Conservation (phyloP, 2,113 vertebrate species). For the Pyxicephalus adspersus region DNA sequence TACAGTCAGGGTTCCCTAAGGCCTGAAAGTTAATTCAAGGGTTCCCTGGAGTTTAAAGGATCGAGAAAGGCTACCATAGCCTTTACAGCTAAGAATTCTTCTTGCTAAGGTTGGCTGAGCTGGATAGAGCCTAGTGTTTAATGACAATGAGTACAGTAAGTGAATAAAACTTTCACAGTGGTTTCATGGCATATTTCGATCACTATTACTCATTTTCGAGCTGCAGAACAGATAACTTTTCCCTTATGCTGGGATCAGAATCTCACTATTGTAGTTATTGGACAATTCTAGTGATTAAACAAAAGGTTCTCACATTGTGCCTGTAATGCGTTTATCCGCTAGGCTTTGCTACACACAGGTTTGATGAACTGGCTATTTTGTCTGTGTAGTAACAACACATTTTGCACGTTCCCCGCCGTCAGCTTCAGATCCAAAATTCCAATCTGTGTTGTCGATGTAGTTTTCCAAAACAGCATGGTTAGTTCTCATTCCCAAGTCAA, state of each 20-base stretch:
- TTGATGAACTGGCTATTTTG: neutral
- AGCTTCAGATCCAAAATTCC: slow-evolving; percentile 14
- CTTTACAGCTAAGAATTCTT: too few species aligned
- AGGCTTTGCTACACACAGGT: neutral
- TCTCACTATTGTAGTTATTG: neutral
- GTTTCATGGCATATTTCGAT: too few species aligned
- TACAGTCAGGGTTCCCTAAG: too few species aligned
- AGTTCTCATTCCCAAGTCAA: neutral
- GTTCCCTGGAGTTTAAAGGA: too few species aligned
- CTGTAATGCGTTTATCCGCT: neutral
- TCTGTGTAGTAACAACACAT: neutral
- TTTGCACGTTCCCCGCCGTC: neutral
- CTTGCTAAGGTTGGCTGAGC: too few species aligned
- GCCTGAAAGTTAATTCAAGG: too few species aligned
- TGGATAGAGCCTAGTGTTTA: too few species aligned
- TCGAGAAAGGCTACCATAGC: too few species aligned
- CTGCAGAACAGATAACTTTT: too few species aligned
- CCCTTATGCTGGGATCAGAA: neutral
- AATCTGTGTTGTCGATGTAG: neutral
- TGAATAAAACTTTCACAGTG: too few species aligned
- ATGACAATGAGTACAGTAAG: too few species aligned
- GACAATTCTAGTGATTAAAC: neutral
- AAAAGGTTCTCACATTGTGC: neutral
- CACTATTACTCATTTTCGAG: too few species aligned
- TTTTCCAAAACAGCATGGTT: slow-evolving; percentile 1